phyloP scores from a whole-genome alignment of 2,888 invertebrate genomes.

The Neoascia interrupta region DNA sequence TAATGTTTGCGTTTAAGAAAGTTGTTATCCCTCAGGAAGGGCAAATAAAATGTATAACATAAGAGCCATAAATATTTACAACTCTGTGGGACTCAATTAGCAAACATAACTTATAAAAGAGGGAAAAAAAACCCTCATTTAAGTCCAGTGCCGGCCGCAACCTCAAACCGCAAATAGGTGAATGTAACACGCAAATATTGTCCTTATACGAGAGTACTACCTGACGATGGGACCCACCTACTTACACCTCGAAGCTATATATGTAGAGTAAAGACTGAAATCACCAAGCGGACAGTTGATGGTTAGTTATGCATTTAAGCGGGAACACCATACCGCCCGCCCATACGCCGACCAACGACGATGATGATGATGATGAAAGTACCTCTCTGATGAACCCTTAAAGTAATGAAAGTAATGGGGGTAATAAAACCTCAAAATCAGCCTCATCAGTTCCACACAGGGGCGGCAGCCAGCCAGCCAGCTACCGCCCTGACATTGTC shows the following conservation, averaged over 20 bases:
- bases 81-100: conserved; percentile 52
- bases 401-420: conserved; percentile 65
- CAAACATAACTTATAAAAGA: conserved; percentile 47
- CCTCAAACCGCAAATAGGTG: conserved; percentile 57
- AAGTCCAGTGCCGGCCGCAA: conserved; percentile 34
- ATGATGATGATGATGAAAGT: conserved; percentile 52
- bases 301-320: conserved; percentile 52
- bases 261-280: no score
- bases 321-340: conserved; percentile 1
- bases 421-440: conserved; percentile 66
- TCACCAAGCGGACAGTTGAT: conserved; percentile 44
- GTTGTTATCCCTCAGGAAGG: conserved; percentile 46
- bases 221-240: no score
- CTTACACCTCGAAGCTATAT: no score
- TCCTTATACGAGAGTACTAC: conserved; percentile 37
- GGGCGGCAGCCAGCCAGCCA: no score
- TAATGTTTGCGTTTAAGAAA: conserved; percentile 23
- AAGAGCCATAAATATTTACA: conserved; percentile 62
- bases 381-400: conserved; percentile 64
- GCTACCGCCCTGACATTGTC: neutral
- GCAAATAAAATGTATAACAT: conserved; percentile 60
- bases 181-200: conserved; percentile 64
- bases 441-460: conserved; percentile 52
- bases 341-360: neutral
- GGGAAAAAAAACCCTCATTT: conserved; percentile 41